Conservation (phyloP, 2,113 vertebrate genomes). For the Mormyrus iriodes region DNA sequence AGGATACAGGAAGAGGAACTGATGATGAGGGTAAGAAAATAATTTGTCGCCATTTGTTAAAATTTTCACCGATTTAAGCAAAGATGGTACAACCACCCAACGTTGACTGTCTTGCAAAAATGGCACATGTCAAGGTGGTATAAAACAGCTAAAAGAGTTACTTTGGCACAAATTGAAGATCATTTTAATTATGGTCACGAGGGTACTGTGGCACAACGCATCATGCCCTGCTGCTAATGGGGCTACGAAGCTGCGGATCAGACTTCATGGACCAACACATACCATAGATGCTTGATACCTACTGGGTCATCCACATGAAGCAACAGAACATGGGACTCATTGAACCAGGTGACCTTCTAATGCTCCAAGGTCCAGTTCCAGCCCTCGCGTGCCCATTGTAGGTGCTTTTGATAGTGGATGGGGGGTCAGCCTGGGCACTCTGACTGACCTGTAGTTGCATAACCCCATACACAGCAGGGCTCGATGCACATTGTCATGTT, state of each 20-base stretch:
- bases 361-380: not conserved
- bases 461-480: not conserved
- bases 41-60: not conserved
- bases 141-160: not conserved
- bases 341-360: not conserved
- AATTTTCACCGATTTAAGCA: not conserved
- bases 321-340: not conserved
- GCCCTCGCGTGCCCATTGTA: not conserved
- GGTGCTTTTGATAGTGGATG: not conserved
- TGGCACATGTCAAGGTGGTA: not conserved
- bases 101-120: not conserved
- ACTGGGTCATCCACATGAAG: not conserved
- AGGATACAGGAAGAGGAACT: conserved; percentile 72
- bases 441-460: not conserved
- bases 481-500: no score
- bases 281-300: not conserved
- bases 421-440: not conserved
- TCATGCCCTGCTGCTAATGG: not conserved
- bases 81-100: not conserved
- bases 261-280: not conserved
- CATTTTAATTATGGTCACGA: not conserved
- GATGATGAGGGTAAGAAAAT: conserved; percentile 49
- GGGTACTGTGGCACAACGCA: no score
- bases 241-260: not conserved
- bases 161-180: not conserved